Evolutionary conservation across 1,140 invertebrate species (phyloP), one percentile per base, ranked within the genome.

Genomic region (Cotesia vestalis): DNA sequence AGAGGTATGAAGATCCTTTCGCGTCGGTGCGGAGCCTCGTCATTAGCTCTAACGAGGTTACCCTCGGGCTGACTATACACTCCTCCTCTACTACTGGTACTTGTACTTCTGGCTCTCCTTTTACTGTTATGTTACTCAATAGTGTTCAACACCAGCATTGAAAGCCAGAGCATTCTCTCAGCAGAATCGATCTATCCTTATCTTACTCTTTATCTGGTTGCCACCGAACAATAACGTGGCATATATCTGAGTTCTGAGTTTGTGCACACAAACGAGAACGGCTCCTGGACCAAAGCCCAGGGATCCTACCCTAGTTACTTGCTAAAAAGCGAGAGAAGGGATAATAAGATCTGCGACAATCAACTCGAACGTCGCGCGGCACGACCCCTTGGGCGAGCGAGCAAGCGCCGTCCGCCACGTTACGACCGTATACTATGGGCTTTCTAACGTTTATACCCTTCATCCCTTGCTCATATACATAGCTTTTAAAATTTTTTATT

Each of bases 261-360:
- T 17, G 3, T 12, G 12, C 64, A 27, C 64, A 53, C 40, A 66
- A 3, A 53, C 38, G n/a, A 53, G 14, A 53, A 52, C n/a, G 17
- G 35, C 14, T 59, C 5, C 57, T 59, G 57, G 57, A 20, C 17
- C 14, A 59, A 17, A 59, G 9, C 14, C 20, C 57, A 20, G 38
- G 27, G n/a, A 27, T 64, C 27, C 70, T 51, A 66, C 36, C 63
- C 70, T 12, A 51, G 63, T 57, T 63, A 20, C 38, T 46, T 6
- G 12, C 64, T 78, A 76, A 70, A 78, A 46, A 8, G 40, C 77
- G 78, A 73, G 76, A 81, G 81, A 71, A 78, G 83, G 84, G 84
- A 84, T 85, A 85, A 85, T 85, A 85, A 85, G 84, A 85, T 85
- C 84, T 85, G 78, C 81, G 83, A 85, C 83, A 85, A 85, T 85